Conservation (phyloP, 1,140 invertebrate genomes). For the Lordiphosa stackelbergi region DNA sequence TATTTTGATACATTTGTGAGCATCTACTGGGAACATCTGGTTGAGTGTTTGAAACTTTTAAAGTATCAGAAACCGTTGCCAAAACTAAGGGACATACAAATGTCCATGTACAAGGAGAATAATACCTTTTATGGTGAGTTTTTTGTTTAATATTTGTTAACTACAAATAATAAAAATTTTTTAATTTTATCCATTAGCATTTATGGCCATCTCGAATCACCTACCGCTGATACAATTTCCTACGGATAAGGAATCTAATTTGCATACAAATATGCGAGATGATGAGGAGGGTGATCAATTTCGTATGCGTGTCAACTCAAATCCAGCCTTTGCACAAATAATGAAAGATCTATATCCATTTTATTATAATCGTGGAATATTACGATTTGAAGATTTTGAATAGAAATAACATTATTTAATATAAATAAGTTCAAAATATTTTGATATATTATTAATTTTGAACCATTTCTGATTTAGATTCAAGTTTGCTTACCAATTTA, state of each 20-base stretch:
- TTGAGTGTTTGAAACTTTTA: constrained; percentile 45
- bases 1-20: constrained; percentile 55
- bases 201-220: constrained; percentile 38
- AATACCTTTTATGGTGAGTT: constrained; percentile 49
- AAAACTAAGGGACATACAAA: constrained; percentile 66
- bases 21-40: constrained; percentile 56
- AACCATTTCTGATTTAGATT: no score
- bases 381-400: constrained; percentile 28
- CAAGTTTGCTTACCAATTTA: no score
- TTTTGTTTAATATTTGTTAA: no score
- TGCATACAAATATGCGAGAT: constrained; percentile 19
- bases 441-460: no score
- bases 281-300: constrained; percentile 35
- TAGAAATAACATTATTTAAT: no score
- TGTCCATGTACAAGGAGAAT: constrained; percentile 47
- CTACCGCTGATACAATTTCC: constrained; percentile 35
- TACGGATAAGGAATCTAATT: constrained; percentile 30
- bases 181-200: constrained; percentile 9
- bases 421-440: no score
- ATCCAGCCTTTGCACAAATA: constrained; percentile 18
- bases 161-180: no score
- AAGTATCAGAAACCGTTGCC: constrained; percentile 63
- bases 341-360: constrained; percentile 43
- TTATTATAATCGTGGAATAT: constrained; percentile 34
- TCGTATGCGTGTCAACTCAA: constrained; percentile 20